These are phyloP conservation scores for Nanorana parkeri DNA, from an alignment of 2,113 vertebrate species.

Conservation along the genomic window DNA sequence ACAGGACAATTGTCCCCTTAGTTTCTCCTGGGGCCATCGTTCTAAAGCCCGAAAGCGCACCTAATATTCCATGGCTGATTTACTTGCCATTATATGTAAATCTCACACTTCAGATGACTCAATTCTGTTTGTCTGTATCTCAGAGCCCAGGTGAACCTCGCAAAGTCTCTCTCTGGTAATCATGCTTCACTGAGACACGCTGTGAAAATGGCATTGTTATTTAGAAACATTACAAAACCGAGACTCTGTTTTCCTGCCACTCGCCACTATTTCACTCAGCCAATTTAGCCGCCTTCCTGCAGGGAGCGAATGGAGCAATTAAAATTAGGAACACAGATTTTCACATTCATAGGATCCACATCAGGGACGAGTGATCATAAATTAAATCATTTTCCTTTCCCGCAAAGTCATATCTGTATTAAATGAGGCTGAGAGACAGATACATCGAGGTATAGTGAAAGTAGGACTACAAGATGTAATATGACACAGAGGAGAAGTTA, in stretches of 20 bases:
- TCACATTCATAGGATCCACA: slow-evolving; percentile 78
- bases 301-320: slow-evolving; percentile 81
- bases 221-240: slow-evolving; percentile 85
- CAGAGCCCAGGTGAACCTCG: not conserved
- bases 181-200: slow-evolving; percentile 83
- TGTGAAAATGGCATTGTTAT: slow-evolving; percentile 86
- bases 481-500: slow-evolving; percentile 18
- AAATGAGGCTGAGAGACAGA: slow-evolving; percentile 63
- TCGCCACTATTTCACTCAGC: slow-evolving; percentile 81
- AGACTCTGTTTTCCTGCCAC: slow-evolving; percentile 80
- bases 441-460: slow-evolving; percentile 23
- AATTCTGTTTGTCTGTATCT: slow-evolving; percentile 9
- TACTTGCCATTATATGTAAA: too few species aligned
- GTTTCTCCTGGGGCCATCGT: too few species aligned
- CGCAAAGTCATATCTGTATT: slow-evolving; percentile 72
- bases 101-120: not conserved
- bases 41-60: too few species aligned
- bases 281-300: slow-evolving; percentile 80
- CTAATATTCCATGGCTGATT: too few species aligned
- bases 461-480: slow-evolving; percentile 1
- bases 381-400: slow-evolving; percentile 78
- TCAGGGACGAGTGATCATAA: slow-evolving; percentile 78
- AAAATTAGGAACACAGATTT: slow-evolving; percentile 85
- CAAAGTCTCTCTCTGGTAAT: slow-evolving; percentile 50
- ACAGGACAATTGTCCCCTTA: too few species aligned